Conservation (phyloP, 2,888 invertebrate genomes). For the Scotopteryx bipunctaria region DNA sequence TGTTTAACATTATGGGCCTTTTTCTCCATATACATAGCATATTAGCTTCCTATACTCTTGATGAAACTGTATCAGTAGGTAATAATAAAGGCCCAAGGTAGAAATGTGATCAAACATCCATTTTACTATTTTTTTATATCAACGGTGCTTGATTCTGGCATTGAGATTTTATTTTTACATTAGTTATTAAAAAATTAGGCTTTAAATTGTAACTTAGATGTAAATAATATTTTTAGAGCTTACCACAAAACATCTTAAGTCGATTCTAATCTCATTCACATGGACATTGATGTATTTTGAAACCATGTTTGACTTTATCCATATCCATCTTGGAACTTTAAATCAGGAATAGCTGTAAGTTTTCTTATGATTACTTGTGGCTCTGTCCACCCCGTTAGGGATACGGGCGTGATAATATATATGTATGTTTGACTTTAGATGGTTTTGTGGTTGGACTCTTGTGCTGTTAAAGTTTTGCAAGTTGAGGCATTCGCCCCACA, state of each 20-base stretch:
- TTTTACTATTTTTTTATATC: slow-evolving; percentile 35
- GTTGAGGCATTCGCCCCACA: slow-evolving; percentile 6
- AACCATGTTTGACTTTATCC: too few species aligned
- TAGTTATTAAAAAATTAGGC: slow-evolving; percentile 39
- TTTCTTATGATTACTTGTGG: too few species aligned
- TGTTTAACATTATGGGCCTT: background rate
- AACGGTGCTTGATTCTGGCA: slow-evolving; percentile 59
- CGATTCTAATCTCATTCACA: background rate
- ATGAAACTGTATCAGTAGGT: too few species aligned
- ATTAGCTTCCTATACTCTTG: background rate
- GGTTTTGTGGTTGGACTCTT: background rate
- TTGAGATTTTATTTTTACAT: slow-evolving; percentile 56
- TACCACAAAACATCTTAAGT: background rate
- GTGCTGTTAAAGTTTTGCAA: slow-evolving; percentile 42
- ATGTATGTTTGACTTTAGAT: background rate
- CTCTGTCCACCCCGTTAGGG: too few species aligned
- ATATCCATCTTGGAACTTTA: too few species aligned
- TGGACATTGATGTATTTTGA: too few species aligned
- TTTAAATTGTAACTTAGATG: slow-evolving; percentile 39
- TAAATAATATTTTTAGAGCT: slow-evolving; percentile 35
- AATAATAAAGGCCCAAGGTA: background rate
- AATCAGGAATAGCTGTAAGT: too few species aligned
- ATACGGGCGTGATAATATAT: too few species aligned
- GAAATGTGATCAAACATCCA: slow-evolving; percentile 18
- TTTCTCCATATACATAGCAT: background rate